Evolutionary conservation across 2,113 vertebrate species (phyloP).

Genomic region (Corydoras sp.): DNA sequence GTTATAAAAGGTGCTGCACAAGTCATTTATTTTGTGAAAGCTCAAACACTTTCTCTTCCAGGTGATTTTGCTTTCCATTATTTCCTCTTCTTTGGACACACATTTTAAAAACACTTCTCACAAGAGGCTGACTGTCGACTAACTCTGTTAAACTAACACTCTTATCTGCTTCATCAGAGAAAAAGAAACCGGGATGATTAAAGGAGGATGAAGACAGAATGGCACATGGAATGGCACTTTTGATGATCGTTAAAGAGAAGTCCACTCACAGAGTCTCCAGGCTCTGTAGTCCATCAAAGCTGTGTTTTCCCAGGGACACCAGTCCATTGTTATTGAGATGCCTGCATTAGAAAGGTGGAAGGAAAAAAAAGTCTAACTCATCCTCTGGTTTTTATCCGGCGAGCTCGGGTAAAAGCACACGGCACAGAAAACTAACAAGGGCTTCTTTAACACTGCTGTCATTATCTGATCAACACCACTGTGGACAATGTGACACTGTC

Average conservation of each 20-base stretch:
- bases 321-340: constrained; percentile 90
- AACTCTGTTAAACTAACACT: background rate
- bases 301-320: constrained; percentile 75
- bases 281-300: constrained; percentile 82
- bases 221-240: background rate
- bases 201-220: background rate
- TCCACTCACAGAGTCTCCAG: constrained; percentile 87
- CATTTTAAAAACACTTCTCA: background rate
- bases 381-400: constrained; percentile 40
- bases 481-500: too few relatives aligned
- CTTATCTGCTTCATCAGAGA: constrained; percentile 9
- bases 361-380: constrained; percentile 58
- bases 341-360: constrained; percentile 60
- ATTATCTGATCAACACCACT: too few relatives aligned
- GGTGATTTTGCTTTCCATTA: background rate
- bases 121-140: background rate
- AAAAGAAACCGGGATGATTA: background rate
- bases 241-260: constrained; percentile 18
- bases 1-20: too few relatives aligned
- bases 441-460: too few relatives aligned
- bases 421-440: too few relatives aligned
- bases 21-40: too few relatives aligned
- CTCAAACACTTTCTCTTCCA: background rate
- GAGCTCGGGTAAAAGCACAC: constrained; percentile 46
- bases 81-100: background rate